Evolutionary conservation across 2,113 vertebrate species (phyloP), one percentile per base, ranked within the genome.

Genomic region (Ochotona princeps): DNA sequence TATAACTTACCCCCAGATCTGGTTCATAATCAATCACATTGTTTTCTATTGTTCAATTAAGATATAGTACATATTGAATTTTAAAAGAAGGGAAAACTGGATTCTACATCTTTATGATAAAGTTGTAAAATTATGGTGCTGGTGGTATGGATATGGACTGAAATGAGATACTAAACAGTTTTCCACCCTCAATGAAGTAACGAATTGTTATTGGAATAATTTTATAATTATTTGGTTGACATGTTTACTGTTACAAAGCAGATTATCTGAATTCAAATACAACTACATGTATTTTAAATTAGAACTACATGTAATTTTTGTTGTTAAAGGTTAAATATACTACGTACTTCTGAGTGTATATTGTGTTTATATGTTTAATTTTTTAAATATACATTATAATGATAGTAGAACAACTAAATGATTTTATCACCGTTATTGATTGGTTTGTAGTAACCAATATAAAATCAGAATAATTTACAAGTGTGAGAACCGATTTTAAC

Each of bases 361-460:
- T 44, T 87, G 83, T 28, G 49, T 10, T 83, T 83, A 47, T 54
- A 35, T 28, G 9, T 70, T 21, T 75, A 28, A 54, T 69, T 78
- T 87, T 78, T 15, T 38, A 81, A 81, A 75, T n/a, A 51, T 5
- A 72, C 10, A 47, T 73, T 73, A 47, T 60, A 86, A n/a, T 60
- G 9, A 21, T 5, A 73, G 4, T 21, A 25, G 8, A 18, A 63
- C 38, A 73, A 35, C n/a, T 2, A 83, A 12, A 67, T 60, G 9
- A 60, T 26, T 20, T 57, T n/a, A 91, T 93, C 74, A 47, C 67
- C 92, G 90, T 80, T 95, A 74, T 30, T 67, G 92, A 94, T 91
- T 83, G 84, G 79, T 95, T 95, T 84, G 89, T 23, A 93, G 76
- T 66, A 95, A 95, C 96, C 95, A 95, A 82, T 95, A 88, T 67